phyloP scores from a whole-genome alignment of 1,140 invertebrate genomes.

The Amyelois transitella region DNA sequence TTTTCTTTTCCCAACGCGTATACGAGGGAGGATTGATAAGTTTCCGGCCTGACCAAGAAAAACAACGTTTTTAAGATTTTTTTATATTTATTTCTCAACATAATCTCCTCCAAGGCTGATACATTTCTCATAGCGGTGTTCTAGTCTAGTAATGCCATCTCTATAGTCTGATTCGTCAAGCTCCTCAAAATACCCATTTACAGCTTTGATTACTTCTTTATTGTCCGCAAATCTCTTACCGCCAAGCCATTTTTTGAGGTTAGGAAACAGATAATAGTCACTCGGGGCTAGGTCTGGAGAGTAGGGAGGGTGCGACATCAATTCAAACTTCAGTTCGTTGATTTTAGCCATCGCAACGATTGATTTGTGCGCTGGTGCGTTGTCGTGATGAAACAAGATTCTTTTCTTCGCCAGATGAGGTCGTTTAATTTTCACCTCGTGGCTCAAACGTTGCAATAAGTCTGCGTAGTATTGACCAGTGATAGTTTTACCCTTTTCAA shows the following conservation, averaged over 20 bases:
- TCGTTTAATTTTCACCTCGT: constrained; percentile 25
- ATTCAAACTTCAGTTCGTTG: constrained; percentile 46
- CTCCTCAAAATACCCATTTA: constrained; percentile 13
- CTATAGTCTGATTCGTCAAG: constrained; percentile 4
- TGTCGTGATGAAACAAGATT: constrained; percentile 54
- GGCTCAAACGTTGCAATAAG: constrained; percentile 16
- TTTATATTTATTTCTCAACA: constrained; percentile 1
- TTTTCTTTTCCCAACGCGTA: no score
- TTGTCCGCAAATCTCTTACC: constrained; percentile 16
- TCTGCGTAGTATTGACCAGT: constrained; percentile 15
- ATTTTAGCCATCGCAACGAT: constrained; percentile 41
- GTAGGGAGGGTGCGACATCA: constrained; percentile 18
- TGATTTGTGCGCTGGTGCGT: constrained; percentile 43
- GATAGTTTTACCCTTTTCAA: no score
- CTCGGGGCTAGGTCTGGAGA: constrained; percentile 9
- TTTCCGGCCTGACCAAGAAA: no score
- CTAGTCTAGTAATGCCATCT: not conserved
- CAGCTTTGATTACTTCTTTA: constrained; percentile 12
- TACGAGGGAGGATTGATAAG: no score
- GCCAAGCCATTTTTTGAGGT: constrained; percentile 15
- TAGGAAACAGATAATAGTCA: constrained; percentile 15
- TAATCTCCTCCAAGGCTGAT: not conserved
- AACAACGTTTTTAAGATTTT: not conserved
- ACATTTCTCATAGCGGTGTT: not conserved
- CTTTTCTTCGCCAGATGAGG: constrained; percentile 43